A percentile compares a stretch with the other conserved stretches of the same genome.
Evolutionary conservation across 2,113 vertebrate species (phyloP).

Genomic region (Aegotheles bennettii): DNA sequence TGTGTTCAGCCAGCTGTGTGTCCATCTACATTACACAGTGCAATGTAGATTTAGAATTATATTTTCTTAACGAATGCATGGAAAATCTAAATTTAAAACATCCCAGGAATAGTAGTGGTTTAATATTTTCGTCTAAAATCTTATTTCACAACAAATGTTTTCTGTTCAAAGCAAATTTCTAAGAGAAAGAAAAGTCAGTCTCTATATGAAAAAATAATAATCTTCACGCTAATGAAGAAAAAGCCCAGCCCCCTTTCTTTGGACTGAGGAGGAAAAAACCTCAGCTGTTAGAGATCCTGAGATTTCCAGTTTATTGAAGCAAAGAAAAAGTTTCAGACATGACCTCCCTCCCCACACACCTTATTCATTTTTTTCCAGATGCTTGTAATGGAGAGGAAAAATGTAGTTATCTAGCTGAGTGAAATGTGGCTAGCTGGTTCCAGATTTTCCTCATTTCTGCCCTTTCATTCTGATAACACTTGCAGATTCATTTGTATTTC

Average conservation of each 20-base stretch:
- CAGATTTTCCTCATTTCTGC: neutral
- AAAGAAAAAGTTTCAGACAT: neutral
- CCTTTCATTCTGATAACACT: neutral
- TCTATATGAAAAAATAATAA: neutral
- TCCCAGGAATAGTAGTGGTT: neutral
- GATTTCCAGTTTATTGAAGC: slow-evolving; percentile 6
- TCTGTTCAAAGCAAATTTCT: neutral
- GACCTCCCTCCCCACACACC: neutral
- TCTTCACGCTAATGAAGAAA: neutral
- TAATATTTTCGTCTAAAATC: neutral
- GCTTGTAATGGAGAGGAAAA: slow-evolving; percentile 8
- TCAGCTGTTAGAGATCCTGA: neutral
- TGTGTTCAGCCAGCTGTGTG: neutral
- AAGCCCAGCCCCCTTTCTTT: neutral
- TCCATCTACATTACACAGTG: neutral
- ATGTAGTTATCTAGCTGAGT: slow-evolving; percentile 32
- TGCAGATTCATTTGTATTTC: neutral
- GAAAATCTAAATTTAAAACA: neutral
- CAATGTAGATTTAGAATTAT: neutral
- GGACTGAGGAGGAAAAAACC: neutral
- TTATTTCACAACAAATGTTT: neutral
- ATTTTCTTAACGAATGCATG: neutral
- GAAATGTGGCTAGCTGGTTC: neutral
- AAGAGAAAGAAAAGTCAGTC: neutral
- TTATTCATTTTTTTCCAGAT: slow-evolving; percentile 22